Percentiles rank a stretch among this genome's conserved stretches.
Evolutionary conservation across 2,797 vertebrate species (phyloP).

Genomic region (Geotrypetes seraphini): DNA sequence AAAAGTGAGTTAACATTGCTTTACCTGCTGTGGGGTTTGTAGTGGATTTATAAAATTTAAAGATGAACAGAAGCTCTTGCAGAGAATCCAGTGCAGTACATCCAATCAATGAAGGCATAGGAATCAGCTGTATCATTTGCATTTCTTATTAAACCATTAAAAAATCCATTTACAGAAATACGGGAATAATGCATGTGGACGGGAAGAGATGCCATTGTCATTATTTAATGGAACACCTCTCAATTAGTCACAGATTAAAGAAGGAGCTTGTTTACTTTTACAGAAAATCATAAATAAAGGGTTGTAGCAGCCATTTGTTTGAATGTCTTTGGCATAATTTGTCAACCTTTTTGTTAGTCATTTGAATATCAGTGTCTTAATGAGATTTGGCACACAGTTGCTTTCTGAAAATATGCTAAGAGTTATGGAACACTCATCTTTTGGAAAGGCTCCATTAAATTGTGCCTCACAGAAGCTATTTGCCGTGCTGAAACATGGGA

Average conservation of each 20-base stretch:
- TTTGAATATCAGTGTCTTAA: slow-evolving; percentile 27
- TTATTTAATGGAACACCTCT: background rate
- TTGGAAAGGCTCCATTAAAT: slow-evolving; percentile 26
- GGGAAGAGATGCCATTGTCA: no score
- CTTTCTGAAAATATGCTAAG: slow-evolving; percentile 33
- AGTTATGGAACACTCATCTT: slow-evolving; percentile 16
- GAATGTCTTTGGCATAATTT: slow-evolving; percentile 7
- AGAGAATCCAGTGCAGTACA: no score
- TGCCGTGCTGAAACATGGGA: slow-evolving; percentile 21
- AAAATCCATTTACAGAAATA: no score
- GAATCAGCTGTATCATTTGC: no score
- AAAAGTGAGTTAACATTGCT: no score
- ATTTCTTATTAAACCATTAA: no score
- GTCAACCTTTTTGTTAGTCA: slow-evolving; percentile 17
- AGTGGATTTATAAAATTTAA: no score
- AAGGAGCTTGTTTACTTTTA: background rate
- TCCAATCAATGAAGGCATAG: no score
- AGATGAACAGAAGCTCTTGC: no score
- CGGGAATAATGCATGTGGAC: no score
- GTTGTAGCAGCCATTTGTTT: slow-evolving; percentile 9
- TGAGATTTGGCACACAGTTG: slow-evolving; percentile 28
- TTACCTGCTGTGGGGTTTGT: no score
- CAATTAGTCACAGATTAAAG: slow-evolving; percentile 11
- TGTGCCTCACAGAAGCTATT: slow-evolving; percentile 17
- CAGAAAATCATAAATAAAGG: slow-evolving; percentile 15